phyloP scores from a whole-genome alignment of 2,888 invertebrate genomes.

The Globia sparganii region DNA sequence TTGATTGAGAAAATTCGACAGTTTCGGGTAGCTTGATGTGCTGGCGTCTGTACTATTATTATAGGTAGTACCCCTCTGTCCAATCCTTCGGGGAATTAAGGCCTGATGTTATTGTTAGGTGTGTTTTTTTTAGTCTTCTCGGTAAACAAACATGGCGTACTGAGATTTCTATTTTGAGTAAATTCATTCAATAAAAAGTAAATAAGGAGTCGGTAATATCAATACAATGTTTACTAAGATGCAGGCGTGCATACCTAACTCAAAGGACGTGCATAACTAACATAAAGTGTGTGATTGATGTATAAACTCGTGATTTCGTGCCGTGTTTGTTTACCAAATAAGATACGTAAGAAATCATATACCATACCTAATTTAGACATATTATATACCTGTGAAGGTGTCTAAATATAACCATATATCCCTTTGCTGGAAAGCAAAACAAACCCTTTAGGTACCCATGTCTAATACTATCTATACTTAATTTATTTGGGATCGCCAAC shows the following conservation, averaged over 20 bases:
- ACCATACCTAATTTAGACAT: neutral
- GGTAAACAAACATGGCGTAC: neutral
- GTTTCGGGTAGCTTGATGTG: no score
- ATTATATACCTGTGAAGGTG: neutral
- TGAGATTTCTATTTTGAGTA: neutral
- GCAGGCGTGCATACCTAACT: slow-evolving; percentile 39
- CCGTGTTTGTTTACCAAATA: slow-evolving; percentile 27
- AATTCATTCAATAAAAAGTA: slow-evolving; percentile 4
- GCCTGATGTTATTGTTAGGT: neutral
- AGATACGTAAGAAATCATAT: neutral
- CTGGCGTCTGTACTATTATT: no score
- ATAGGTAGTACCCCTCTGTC: neutral
- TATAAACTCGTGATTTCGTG: slow-evolving; percentile 25
- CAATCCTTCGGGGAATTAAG: neutral
- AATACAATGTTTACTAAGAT: slow-evolving; percentile 34
- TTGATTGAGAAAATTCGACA: no score
- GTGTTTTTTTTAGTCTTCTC: neutral
- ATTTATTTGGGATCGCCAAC: neutral
- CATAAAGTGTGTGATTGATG: slow-evolving; percentile 36
- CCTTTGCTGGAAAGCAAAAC: neutral
- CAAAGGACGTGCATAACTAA: slow-evolving; percentile 24
- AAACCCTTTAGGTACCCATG: neutral
- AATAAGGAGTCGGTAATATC: slow-evolving; percentile 4
- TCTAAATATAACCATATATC: neutral
- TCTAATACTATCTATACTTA: neutral